Conservation (phyloP, 2,888 invertebrate genomes). For the Lasius fuliginosus region DNA sequence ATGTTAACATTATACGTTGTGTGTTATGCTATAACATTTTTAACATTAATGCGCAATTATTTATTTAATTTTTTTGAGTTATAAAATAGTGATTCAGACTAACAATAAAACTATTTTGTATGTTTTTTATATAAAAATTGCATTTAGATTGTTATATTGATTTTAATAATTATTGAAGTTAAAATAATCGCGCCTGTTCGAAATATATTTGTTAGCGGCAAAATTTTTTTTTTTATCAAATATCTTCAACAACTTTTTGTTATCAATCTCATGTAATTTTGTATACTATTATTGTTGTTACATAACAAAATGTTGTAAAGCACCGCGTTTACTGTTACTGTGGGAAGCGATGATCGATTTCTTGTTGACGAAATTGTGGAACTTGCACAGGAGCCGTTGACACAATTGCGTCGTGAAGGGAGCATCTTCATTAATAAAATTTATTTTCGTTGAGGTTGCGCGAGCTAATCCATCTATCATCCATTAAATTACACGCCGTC, state of each 20-base stretch:
- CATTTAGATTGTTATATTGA: too few species aligned
- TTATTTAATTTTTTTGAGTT: background rate
- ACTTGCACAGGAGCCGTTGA: constrained; percentile 40
- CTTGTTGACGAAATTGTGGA: constrained; percentile 25
- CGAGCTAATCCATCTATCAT: constrained; percentile 40
- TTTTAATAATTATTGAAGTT: background rate
- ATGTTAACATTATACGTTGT: too few species aligned
- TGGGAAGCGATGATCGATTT: constrained; percentile 31
- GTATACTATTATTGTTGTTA: background rate
- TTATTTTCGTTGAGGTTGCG: constrained; percentile 31
- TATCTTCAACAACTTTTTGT: background rate
- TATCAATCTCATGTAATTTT: background rate
- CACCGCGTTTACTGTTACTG: constrained; percentile 22
- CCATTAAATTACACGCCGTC: constrained; percentile 40
- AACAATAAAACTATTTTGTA: background rate
- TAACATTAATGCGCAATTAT: background rate
- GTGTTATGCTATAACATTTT: background rate
- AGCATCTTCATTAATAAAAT: constrained; percentile 51
- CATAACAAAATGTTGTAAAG: constrained; percentile 21
- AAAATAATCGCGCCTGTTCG: background rate
- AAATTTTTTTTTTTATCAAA: background rate
- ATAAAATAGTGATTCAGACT: background rate
- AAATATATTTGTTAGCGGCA: background rate
- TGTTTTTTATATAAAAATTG: background rate
- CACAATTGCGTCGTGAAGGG: constrained; percentile 26